Evolutionary conservation across 2,113 vertebrate species (phyloP), one percentile per base, ranked within the genome.

Genomic region (Pygoscelis antarcticus): DNA sequence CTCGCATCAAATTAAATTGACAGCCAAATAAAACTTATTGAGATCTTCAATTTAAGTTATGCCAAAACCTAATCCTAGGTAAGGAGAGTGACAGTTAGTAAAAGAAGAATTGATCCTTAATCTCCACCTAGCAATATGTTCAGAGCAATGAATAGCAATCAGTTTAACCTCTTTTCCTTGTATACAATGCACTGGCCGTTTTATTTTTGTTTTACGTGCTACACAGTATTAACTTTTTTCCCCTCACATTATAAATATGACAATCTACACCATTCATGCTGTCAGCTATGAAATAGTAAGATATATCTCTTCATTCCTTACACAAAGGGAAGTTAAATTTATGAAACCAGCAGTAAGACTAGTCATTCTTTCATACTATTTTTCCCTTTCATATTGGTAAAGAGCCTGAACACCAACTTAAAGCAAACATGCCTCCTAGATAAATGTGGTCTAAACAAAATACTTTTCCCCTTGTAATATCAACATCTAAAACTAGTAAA

Each of bases 81-180:
- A 94, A 69, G 74, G 23, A 78, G 32, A 72, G 21, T 49, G 79
- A 88, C 87, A 87, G 90, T 95, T 81, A 80, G 58, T 81, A 85
- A 96, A 87, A 94, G 90, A 78, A 91, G 66, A 96, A 87, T 54
- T 96, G 61, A 79, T 90, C 87, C 93, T 84, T 96, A 96, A 96
- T 97, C 92, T 97, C 65, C 77, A 92, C 83, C 86, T 94, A 94
- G 90, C 38, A 84, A 87, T 88, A 85, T 7, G 19, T 83, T 83
- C 40, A 27, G 84, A 82, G 16, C 88, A 97, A 97, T 84, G 89
- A 96, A 94, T 30, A 94, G 78, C 68, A 92, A 95, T 94, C 18
- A 11, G 60, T 97, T 97, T 89, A 97, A 95, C 92, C 83, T 96
- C 82, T 91, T 94, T 91, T 95, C 36, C 49, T 82, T 78, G 47